phyloP scores from a whole-genome alignment of 2,797 vertebrate species.

The Galaxias olidus region DNA sequence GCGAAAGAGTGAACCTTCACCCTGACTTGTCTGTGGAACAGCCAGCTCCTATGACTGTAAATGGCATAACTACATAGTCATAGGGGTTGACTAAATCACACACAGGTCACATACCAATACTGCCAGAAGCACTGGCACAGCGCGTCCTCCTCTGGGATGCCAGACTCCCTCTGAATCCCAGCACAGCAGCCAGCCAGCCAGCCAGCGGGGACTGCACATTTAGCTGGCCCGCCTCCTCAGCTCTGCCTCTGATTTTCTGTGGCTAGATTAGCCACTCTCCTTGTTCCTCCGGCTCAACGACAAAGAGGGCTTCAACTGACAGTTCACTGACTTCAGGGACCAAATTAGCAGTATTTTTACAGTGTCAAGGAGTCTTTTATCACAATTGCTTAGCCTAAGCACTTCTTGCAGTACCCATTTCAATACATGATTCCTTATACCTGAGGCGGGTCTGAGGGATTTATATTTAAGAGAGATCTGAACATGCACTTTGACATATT shows the following conservation, averaged over 20 bases:
- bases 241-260: not conserved
- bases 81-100: conserved; percentile 10
- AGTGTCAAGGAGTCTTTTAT: not conserved
- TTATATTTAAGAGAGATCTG: conserved; percentile 10
- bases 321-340: conserved; percentile 40
- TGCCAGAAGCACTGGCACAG: too few species aligned
- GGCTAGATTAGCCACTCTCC: not conserved
- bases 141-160: too few species aligned
- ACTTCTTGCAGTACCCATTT: not conserved
- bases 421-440: conserved; percentile 35
- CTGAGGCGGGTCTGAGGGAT: conserved; percentile 24
- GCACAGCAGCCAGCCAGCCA: too few species aligned
- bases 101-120: too few species aligned
- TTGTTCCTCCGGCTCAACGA: conserved; percentile 16
- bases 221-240: not conserved
- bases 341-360: conserved; percentile 11
- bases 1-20: not conserved
- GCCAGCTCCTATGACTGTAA: conserved; percentile 26
- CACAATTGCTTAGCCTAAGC: not conserved
- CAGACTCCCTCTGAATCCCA: too few species aligned
- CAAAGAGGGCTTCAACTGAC: conserved; percentile 13
- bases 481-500: conserved; percentile 54
- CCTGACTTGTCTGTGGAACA: conserved; percentile 1
- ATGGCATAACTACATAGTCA: conserved; percentile 17
- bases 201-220: not conserved